Evolutionary conservation across 2,797 vertebrate species (phyloP), one percentile per base, ranked within the genome.

Genomic region (Dendrocincla tyrannina): DNA sequence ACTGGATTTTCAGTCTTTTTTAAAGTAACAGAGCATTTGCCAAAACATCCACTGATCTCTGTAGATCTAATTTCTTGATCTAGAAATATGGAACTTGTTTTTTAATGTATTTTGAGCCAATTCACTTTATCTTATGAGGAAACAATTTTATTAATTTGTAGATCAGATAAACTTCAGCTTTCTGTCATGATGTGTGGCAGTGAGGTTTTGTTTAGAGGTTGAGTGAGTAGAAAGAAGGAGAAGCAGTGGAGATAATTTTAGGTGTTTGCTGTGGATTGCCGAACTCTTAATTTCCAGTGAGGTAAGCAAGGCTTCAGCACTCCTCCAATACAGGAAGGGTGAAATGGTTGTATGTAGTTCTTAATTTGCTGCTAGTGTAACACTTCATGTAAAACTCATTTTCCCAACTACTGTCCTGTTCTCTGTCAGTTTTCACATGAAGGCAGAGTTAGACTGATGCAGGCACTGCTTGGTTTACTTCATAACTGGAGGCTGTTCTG

Each of bases 251-350:
- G 37, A 32, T 72, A 27, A 9, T 88, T 79, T 4, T 16, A 60
- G 9, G 23, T 28, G 8, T 35, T 75, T 84, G 23, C 24, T 79
- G 16, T 63, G 30, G 13, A 13, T 67, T 76, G 17, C 17, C 28
- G 52, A 59, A 73, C 44, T 46, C 33, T 11, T 63, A 49, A 37
- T n/a, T 89, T 68, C 4, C 30, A 14, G 27, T 42, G 42, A 18
- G 17, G 66, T 82, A 55, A 23, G 16, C 11, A 47, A 22, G 17
- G 25, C 32, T 37, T 9, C n/a, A 58, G 39, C 46, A 17, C 17
- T 41, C 37, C n/a, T 86, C 11, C 17, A 28, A 1, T 42, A 37
- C 0, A 0, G 37, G 50, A 46, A 52, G n/a, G 39, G n/a, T 53
- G 32, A 75, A 74, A 42, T n/a, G 13, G 16, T 59, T 68, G 5